Base-by-base conservation (phyloP, 2,888 invertebrate species). In the Tillus elongatus region DNA sequence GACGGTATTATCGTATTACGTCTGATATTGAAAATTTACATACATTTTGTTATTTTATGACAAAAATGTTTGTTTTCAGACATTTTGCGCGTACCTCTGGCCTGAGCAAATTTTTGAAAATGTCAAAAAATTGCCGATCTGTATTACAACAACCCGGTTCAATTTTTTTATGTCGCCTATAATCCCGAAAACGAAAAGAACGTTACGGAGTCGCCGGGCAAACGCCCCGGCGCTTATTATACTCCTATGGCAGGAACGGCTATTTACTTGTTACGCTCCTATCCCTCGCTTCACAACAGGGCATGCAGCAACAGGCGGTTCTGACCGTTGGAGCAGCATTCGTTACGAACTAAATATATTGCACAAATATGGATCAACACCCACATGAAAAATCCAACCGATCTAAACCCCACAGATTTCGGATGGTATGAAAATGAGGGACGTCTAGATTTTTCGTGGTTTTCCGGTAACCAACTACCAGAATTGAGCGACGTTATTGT, bases 231-330 rank as follows among this genome's bases (percentile, higher is more conserved):
- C 24, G n/a, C 24, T 19, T 19, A n/a, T 19, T 19, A 19, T n/a
- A 19, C 24, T 19, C 24, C 24, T n/a, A 19, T 19, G 24, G 24
- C 24, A 19, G n/a, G 24, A 19, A 19, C 24, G n/a, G 24, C 24
- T 19, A 19, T 19, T 19, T n/a, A 19, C 24, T 19, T 19, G 24
- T 19, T 19, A 19, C 24, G 24, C 24, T 19, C 24, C 24, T 19
- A n/a, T 19, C 24, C 24, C 24, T 19, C n/a, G 24, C n/a, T 19
- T 19, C 24, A 19, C 24, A 8, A 19, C 24, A 19, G 24, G 6
- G 24, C 24, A 19, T 19, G 24, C 24, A 19, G 24, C 24, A 19
- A n/a, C 24, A 19, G 24, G 24, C 24, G 6, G 24, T 19, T 19
- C n/a, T 19, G 24, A 19, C 24, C 24, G n/a, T 19, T 19, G 24